A percentile compares a stretch with the other conserved stretches of the same genome.
These are phyloP conservation scores for Nomia melanderi DNA, from an alignment of 1,140 invertebrate species.

Conservation along the genomic window DNA sequence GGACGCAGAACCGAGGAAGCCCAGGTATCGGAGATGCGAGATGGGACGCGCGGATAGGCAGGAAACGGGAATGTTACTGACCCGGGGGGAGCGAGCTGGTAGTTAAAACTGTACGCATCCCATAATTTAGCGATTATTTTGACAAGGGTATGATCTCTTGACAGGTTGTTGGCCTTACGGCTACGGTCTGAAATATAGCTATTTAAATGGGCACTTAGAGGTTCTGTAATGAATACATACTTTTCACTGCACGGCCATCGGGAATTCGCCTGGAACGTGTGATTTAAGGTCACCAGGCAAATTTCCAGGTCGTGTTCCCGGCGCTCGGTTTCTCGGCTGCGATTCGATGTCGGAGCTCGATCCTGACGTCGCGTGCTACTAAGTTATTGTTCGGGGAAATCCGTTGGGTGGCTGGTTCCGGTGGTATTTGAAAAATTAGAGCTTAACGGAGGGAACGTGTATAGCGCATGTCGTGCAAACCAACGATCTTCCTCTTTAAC, in stretches of 20 bases:
- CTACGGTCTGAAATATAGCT: constrained; percentile 72
- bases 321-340: not conserved
- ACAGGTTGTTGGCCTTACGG: constrained; percentile 75
- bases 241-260: constrained; percentile 37
- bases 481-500: too few relatives aligned
- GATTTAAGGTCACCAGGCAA: constrained; percentile 15
- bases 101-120: constrained; percentile 74
- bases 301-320: not conserved
- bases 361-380: too few relatives aligned
- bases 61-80: constrained; percentile 70
- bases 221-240: constrained; percentile 63
- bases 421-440: too few relatives aligned
- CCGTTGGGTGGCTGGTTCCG: too few relatives aligned
- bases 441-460: too few relatives aligned
- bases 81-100: constrained; percentile 62
- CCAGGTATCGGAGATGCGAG: constrained; percentile 55
- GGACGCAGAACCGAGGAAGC: constrained; percentile 28
- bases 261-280: constrained; percentile 4
- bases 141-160: constrained; percentile 79
- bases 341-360: too few relatives aligned
- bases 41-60: constrained; percentile 69
- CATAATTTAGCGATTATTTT: constrained; percentile 80
- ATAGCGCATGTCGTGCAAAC: too few relatives aligned
- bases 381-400: too few relatives aligned
- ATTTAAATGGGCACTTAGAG: constrained; percentile 71